A percentile compares a stretch with the other conserved stretches of the same genome.
These are phyloP conservation scores for Tipula unca DNA, from an alignment of 2,888 invertebrate genomes.

Conservation along the genomic window DNA sequence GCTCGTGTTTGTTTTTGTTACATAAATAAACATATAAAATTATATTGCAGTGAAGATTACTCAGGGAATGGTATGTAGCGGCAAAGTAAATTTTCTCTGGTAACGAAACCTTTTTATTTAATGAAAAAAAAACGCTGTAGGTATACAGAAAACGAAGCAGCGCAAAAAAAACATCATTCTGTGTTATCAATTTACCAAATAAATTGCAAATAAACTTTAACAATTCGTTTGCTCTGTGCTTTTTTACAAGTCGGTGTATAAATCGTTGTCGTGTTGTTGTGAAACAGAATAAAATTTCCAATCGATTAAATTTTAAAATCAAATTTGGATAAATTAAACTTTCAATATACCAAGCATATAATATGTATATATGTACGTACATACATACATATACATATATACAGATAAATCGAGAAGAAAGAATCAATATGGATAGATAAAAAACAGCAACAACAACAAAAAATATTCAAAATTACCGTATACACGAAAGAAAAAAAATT, in stretches of 20 bases:
- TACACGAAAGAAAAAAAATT: not conserved
- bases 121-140: not conserved
- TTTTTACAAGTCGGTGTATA: not conserved
- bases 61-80: not conserved
- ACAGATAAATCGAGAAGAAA: not conserved
- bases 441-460: not conserved
- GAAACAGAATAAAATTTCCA: not conserved
- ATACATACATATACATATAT: not conserved
- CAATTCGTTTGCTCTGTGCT: not conserved
- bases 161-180: not conserved
- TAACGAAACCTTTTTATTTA: not conserved
- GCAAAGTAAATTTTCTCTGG: not conserved
- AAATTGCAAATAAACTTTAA: not conserved
- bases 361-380: not conserved
- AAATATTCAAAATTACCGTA: not conserved
- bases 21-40: not conserved
- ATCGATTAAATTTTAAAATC: constrained; percentile 14
- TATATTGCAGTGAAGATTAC: not conserved
- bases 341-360: not conserved
- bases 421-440: not conserved
- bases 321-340: not conserved
- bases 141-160: not conserved
- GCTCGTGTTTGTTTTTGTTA: not conserved
- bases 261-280: not conserved
- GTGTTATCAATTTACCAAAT: not conserved